phyloP scores from a whole-genome alignment of 2,797 vertebrate species.

The Spondyliosoma cantharus region DNA sequence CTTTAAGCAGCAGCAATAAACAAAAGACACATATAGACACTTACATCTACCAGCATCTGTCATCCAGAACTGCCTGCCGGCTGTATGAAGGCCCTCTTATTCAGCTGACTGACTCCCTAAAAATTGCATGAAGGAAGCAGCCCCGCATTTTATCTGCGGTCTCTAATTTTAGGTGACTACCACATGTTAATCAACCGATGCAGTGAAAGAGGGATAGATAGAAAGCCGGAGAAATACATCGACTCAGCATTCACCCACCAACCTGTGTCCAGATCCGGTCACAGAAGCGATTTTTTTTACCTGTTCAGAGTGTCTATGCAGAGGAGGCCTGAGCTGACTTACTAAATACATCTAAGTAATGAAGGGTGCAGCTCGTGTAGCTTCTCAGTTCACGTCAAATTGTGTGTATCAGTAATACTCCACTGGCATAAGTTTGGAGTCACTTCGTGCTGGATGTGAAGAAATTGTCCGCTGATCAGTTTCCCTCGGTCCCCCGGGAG shows the following conservation, averaged over 20 bases:
- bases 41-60: background rate
- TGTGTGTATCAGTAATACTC: constrained; percentile 3
- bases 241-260: background rate
- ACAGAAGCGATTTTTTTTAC: background rate
- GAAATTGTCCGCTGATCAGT: constrained; percentile 26
- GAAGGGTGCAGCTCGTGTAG: background rate
- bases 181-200: background rate
- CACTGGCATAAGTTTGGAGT: background rate
- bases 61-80: background rate
- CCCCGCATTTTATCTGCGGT: background rate
- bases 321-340: background rate
- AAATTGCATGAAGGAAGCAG: background rate
- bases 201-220: background rate
- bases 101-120: background rate
- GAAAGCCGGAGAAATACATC: background rate
- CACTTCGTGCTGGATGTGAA: constrained; percentile 22
- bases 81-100: background rate
- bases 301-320: background rate
- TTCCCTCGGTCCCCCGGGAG: constrained; percentile 11
- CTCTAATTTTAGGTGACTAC: background rate
- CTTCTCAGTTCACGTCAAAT: constrained; percentile 12
- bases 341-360: background rate
- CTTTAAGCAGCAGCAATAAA: background rate
- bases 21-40: background rate
- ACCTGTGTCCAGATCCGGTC: background rate